These are phyloP conservation scores for Corbicula japonica DNA, from an alignment of 2,888 invertebrate genomes.

Conservation along the genomic window DNA sequence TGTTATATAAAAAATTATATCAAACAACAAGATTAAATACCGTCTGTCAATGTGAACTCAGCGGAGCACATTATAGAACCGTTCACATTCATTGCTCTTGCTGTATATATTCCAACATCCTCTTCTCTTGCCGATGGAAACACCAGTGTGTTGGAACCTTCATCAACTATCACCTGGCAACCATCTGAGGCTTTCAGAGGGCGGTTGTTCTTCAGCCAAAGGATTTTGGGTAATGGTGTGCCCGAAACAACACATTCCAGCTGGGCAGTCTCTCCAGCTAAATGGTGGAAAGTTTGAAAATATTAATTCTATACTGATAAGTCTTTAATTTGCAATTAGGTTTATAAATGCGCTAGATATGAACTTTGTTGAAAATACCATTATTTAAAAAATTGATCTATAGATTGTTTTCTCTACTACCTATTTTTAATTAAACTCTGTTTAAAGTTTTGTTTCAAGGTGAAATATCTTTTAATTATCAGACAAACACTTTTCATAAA, in stretches of 20 bases:
- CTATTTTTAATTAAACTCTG: too few relatives aligned
- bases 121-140: constrained; percentile 97
- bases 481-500: too few relatives aligned
- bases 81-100: constrained; percentile 78
- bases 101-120: constrained; percentile 90
- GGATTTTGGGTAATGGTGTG: constrained; percentile 80
- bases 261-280: constrained; percentile 69
- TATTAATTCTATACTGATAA: too few relatives aligned
- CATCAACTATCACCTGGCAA: constrained; percentile 76
- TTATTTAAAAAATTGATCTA: too few relatives aligned
- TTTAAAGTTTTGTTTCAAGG: too few relatives aligned
- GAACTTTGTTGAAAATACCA: too few relatives aligned
- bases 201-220: constrained; percentile 80
- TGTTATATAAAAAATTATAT: too few relatives aligned
- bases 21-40: constrained; percentile 67
- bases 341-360: too few relatives aligned
- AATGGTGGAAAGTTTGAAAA: too few relatives aligned
- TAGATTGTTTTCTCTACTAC: too few relatives aligned
- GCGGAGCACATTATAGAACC: constrained; percentile 93
- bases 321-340: too few relatives aligned
- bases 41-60: constrained; percentile 89
- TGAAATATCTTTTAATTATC: too few relatives aligned
- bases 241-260: constrained; percentile 81
- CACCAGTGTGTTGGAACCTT: constrained; percentile 89
- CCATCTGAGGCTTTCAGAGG: constrained; percentile 75